Evolutionary conservation across 2,888 invertebrate species (phyloP), one percentile per base, ranked within the genome.

Genomic region (Polymixis flavicincta): DNA sequence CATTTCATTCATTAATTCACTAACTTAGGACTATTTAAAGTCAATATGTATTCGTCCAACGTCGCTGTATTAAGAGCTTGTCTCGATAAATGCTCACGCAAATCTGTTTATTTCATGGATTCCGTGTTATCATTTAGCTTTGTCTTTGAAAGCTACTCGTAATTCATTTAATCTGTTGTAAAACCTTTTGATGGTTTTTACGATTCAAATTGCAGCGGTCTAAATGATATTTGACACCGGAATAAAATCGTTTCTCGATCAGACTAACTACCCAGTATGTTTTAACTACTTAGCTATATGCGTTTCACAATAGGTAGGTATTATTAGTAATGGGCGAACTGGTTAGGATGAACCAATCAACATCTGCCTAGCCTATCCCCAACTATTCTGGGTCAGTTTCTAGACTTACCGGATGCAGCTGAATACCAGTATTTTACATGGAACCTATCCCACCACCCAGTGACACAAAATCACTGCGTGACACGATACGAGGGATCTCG

Each of bases 1-100:
- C n/a, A n/a, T n/a, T n/a, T n/a, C n/a, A n/a, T n/a, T n/a, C n/a
- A n/a, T n/a, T n/a, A n/a, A n/a, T n/a, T n/a, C n/a, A 45, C 70
- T 57, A 63, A 77, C 50, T 57, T 77, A 2, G 11, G 17, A 45
- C 25, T 69, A 64, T 64, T 64, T 73, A 50, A 73, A 64, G 28
- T n/a, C 37, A 59, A 37, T 57, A 54, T 50, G 13, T 55, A 54
- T 48, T 61, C 57, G 14, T 57, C 25, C 14, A 42, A 72, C 63
- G 28, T 37, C 13, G 28, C n/a, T n/a, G n/a, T n/a, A n/a, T n/a
- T n/a, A n/a, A n/a, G n/a, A n/a, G n/a, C n/a, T n/a, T n/a, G n/a
- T n/a, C n/a, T 61, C 50, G 14, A 6, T 25, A 50, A 65, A 37
- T n/a, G 19, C 19, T 76, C 8, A 48, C 2, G 2, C 2, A n/a